Conservation (phyloP, 2,797 vertebrate species). For the Acomys russatus region DNA sequence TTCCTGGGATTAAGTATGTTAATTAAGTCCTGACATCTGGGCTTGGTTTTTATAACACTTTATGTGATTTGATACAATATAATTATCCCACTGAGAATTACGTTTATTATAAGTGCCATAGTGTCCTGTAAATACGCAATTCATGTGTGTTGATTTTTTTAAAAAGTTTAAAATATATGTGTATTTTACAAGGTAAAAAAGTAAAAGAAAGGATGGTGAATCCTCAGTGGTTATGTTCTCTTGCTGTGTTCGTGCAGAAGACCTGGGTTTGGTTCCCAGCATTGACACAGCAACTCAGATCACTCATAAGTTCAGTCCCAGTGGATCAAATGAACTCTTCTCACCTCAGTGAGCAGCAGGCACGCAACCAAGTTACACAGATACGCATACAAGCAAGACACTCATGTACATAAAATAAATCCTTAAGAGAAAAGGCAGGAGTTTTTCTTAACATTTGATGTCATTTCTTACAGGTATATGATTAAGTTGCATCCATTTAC, state of each 20-base stretch:
- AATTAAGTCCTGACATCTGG: not conserved
- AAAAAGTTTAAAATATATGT: not conserved
- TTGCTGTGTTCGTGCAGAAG: not conserved
- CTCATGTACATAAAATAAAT: not conserved
- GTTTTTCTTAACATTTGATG: not conserved
- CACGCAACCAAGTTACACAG: too few species aligned
- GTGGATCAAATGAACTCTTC: not conserved
- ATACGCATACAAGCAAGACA: not conserved
- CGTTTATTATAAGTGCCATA: not conserved
- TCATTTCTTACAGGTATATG: not conserved
- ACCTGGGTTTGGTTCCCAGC: too few species aligned
- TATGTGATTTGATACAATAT: not conserved
- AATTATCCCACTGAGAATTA: not conserved
- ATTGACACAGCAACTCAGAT: not conserved
- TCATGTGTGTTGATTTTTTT: not conserved
- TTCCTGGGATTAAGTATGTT: not conserved
- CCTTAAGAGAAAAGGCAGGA: not conserved
- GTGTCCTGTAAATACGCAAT: not conserved
- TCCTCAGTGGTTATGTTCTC: not conserved
- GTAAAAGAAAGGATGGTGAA: not conserved
- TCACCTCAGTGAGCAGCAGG: not conserved
- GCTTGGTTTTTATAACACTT: not conserved
- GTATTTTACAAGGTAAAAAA: not conserved
- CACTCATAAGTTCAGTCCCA: not conserved
- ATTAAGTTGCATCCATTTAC: not conserved